Evolutionary conservation across 2,888 invertebrate species (phyloP).

Genomic region (Hemicrepidius hirtus): DNA sequence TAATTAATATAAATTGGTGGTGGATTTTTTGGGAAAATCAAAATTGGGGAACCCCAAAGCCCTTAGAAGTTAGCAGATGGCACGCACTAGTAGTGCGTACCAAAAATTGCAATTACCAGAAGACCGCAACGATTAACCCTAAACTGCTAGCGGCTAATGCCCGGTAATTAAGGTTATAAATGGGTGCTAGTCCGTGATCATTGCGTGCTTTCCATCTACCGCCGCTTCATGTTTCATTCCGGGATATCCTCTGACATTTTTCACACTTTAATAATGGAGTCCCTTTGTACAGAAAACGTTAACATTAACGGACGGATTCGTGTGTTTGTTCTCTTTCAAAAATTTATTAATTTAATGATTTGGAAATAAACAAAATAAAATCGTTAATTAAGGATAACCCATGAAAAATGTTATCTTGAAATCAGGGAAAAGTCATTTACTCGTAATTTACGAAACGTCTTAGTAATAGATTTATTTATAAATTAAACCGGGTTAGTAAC

Average conservation of each 20-base stretch:
- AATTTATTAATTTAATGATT: not conserved
- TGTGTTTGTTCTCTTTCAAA: not conserved
- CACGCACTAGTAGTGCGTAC: slow-evolving; percentile 14
- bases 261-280: slow-evolving; percentile 51
- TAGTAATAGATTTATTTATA: too few species aligned
- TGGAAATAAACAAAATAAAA: too few species aligned
- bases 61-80: slow-evolving; percentile 31
- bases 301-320: slow-evolving; percentile 29
- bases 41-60: not conserved
- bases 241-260: slow-evolving; percentile 49
- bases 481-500: too few species aligned
- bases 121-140: slow-evolving; percentile 52
- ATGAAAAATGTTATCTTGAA: too few species aligned
- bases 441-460: too few species aligned
- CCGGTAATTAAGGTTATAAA: slow-evolving; percentile 54
- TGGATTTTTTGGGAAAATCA: not conserved
- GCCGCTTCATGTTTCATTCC: slow-evolving; percentile 48
- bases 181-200: slow-evolving; percentile 53
- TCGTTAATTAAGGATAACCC: too few species aligned
- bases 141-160: slow-evolving; percentile 51
- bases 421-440: too few species aligned
- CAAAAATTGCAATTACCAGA: slow-evolving; percentile 48
- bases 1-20: not conserved
- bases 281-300: slow-evolving; percentile 44
- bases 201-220: slow-evolving; percentile 50